These are phyloP conservation scores for Hofmannophila pseudospretella DNA, from an alignment of 2,888 invertebrate genomes.

Conservation along the genomic window DNA sequence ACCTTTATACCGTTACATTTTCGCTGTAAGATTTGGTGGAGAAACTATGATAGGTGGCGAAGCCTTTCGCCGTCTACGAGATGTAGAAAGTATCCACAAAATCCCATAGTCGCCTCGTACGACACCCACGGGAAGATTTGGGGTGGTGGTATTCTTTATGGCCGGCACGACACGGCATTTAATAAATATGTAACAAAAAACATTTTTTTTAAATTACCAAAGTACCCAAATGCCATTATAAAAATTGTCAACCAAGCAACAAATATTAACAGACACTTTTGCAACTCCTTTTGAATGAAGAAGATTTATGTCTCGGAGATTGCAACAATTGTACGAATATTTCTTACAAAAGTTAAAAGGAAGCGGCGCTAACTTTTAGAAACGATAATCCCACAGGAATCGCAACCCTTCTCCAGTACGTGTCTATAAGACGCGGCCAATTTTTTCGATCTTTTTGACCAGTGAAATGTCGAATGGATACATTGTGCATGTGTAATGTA, in stretches of 20 bases:
- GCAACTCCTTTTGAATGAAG: slow-evolving; percentile 14
- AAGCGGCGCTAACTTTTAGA: slow-evolving; percentile 59
- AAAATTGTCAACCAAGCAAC: slow-evolving; percentile 12
- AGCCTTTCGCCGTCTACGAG: no score
- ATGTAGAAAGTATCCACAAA: no score
- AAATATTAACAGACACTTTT: slow-evolving; percentile 11
- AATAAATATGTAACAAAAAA: no score
- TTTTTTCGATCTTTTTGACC: slow-evolving; percentile 34
- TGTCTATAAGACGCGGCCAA: slow-evolving; percentile 25
- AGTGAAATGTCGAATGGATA: slow-evolving; percentile 40
- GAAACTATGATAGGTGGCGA: no score
- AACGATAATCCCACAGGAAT: slow-evolving; percentile 56
- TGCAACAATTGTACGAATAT: slow-evolving; percentile 31
- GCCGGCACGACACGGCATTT: no score
- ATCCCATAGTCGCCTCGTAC: no score
- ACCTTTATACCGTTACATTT: no score
- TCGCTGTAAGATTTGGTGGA: no score
- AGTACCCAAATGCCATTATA: no score
- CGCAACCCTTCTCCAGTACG: slow-evolving; percentile 42
- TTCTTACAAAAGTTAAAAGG: slow-evolving; percentile 22
- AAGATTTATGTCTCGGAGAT: slow-evolving; percentile 29
- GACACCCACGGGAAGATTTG: no score
- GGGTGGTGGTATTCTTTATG: no score
- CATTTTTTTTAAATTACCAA: no score
- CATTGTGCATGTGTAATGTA: slow-evolving; percentile 55